Evolutionary conservation across 2,888 invertebrate genomes (phyloP).

Genomic region (Folsomia manolachei): DNA sequence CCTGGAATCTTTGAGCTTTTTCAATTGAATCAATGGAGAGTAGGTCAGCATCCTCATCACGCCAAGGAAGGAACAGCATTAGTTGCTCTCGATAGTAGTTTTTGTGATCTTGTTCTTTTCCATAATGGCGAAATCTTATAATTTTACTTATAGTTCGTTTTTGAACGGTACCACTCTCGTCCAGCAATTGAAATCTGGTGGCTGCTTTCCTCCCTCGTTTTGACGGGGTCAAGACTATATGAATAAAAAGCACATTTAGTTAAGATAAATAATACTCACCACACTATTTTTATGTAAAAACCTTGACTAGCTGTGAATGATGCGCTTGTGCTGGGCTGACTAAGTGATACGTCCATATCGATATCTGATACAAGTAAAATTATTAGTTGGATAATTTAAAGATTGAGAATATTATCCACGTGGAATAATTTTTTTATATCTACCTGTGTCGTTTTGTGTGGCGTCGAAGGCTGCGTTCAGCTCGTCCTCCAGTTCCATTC

Average conservation of each 20-base stretch:
- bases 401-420: too few species aligned
- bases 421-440: too few species aligned
- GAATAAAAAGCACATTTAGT: too few species aligned
- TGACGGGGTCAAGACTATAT: neutral
- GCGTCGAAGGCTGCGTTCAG: neutral
- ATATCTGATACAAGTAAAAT: too few species aligned
- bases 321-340: too few species aligned
- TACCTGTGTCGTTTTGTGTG: too few species aligned
- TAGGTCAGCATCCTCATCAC: conserved; percentile 41
- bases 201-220: neutral
- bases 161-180: neutral
- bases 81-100: conserved; percentile 47
- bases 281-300: too few species aligned
- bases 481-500: neutral
- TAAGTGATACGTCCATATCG: too few species aligned
- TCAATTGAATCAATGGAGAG: conserved; percentile 23
- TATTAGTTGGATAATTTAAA: too few species aligned
- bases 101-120: conserved; percentile 27
- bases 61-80: conserved; percentile 49
- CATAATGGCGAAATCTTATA: conserved; percentile 30
- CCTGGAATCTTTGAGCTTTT: neutral
- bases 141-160: conserved; percentile 23
- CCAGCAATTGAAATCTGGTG: neutral
- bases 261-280: too few species aligned
- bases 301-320: too few species aligned